These are phyloP conservation scores for Papilio aristodemus DNA, from an alignment of 1,140 invertebrate species.

Conservation along the genomic window DNA sequence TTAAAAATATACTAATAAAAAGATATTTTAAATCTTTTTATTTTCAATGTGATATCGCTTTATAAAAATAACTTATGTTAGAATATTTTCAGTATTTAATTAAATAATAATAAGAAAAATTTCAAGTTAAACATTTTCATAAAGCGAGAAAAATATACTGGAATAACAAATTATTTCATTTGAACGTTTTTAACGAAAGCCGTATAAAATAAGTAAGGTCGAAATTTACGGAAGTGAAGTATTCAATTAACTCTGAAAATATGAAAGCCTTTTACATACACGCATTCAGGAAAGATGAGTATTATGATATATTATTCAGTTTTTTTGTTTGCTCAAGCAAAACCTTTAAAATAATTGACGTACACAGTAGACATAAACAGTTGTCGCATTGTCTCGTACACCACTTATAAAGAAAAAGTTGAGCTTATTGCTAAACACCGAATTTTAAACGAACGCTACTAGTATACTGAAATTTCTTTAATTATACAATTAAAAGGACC, in stretches of 20 bases:
- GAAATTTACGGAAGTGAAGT: background rate
- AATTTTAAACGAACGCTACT: too few species aligned
- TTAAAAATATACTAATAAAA: too few species aligned
- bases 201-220: background rate
- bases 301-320: background rate
- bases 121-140: background rate
- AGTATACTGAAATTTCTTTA: too few species aligned
- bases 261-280: background rate
- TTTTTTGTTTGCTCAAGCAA: background rate
- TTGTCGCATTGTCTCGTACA: too few species aligned
- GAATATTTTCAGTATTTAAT: too few species aligned
- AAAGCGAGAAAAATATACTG: background rate
- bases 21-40: too few species aligned
- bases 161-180: background rate
- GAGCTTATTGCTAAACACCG: too few species aligned
- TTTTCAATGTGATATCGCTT: too few species aligned
- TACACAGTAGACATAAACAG: too few species aligned
- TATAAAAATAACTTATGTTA: too few species aligned
- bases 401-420: too few species aligned
- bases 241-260: constrained; percentile 8
- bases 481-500: too few species aligned
- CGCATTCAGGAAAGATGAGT: background rate
- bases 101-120: background rate
- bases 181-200: background rate
- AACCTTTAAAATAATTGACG: background rate